These are phyloP conservation scores for Pinctada fucata DNA, from an alignment of 2,888 invertebrate genomes.

Conservation along the genomic window DNA sequence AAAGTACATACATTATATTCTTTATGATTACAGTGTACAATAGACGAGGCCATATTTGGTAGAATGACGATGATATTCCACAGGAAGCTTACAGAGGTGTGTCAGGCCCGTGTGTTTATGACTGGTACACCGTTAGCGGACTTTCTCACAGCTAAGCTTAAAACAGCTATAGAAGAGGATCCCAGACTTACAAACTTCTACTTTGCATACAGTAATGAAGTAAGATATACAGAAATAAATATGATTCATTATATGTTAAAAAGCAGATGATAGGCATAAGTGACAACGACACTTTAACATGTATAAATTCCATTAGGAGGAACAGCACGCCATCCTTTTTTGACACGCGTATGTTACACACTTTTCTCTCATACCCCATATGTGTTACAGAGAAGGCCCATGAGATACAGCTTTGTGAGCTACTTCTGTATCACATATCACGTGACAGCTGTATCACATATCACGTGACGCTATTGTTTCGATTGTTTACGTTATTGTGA, in stretches of 20 bases:
- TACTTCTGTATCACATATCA: too few species aligned
- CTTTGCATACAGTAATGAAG: slow-evolving; percentile 59
- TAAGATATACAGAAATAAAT: slow-evolving; percentile 11
- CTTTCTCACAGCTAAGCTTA: slow-evolving; percentile 59
- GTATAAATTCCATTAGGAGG: too few species aligned
- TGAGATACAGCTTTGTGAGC: too few species aligned
- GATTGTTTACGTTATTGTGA: too few species aligned
- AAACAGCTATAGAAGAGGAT: slow-evolving; percentile 61
- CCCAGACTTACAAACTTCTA: slow-evolving; percentile 51
- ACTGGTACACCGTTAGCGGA: slow-evolving; percentile 54
- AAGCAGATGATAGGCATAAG: background rate
- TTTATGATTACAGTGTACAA: slow-evolving; percentile 52
- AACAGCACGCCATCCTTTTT: too few species aligned
- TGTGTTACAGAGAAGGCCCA: too few species aligned
- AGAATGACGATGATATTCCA: slow-evolving; percentile 65
- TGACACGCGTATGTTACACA: too few species aligned
- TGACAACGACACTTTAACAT: too few species aligned
- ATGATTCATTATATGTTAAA: background rate
- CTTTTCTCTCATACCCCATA: too few species aligned
- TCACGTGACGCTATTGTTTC: too few species aligned
- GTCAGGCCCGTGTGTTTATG: slow-evolving; percentile 57
- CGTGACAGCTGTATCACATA: too few species aligned
- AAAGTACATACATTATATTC: too few species aligned
- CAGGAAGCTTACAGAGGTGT: slow-evolving; percentile 57
- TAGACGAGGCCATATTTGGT: slow-evolving; percentile 59